Conservation (phyloP, 2,797 vertebrate genomes). For the Crenuchus spilurus region DNA sequence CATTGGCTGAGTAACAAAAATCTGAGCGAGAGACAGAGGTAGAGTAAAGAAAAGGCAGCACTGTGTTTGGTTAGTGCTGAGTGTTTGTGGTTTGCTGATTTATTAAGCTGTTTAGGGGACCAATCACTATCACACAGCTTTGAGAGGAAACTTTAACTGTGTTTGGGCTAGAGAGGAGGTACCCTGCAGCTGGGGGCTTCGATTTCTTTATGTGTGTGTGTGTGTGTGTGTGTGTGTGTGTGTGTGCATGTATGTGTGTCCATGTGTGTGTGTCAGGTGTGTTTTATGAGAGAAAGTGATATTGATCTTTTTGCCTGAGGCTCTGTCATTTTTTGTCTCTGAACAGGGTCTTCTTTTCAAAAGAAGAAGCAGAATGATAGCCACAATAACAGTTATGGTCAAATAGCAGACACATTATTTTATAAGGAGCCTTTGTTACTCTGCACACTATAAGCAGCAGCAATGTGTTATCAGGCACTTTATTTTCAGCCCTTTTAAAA, state of each 20-base stretch:
- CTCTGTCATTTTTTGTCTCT: slow-evolving; percentile 37
- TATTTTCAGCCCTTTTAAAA: not conserved
- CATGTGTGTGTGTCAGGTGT: not conserved
- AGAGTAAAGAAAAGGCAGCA: not conserved
- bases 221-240: not conserved
- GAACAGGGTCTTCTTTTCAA: slow-evolving; percentile 34
- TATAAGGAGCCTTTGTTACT: not conserved
- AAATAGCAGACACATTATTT: not conserved
- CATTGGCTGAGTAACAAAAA: too few species aligned
- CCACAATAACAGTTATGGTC: not conserved
- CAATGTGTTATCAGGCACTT: not conserved
- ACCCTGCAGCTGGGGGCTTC: slow-evolving; percentile 6
- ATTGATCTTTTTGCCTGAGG: slow-evolving; percentile 46
- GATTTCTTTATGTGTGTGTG: not conserved
- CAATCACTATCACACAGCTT: slow-evolving; percentile 21
- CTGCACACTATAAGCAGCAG: not conserved
- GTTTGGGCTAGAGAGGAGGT: slow-evolving; percentile 25
- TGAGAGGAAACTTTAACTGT: slow-evolving; percentile 26
- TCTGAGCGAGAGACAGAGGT: not conserved
- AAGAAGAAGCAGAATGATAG: slow-evolving; percentile 9
- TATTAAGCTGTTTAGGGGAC: slow-evolving; percentile 25
- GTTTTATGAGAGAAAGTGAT: slow-evolving; percentile 30
- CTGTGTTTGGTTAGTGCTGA: slow-evolving; percentile 10
- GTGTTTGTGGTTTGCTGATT: slow-evolving; percentile 28
- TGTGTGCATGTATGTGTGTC: not conserved